phyloP scores from a whole-genome alignment of 2,888 invertebrate species.

The Aspidapion aeneum region DNA sequence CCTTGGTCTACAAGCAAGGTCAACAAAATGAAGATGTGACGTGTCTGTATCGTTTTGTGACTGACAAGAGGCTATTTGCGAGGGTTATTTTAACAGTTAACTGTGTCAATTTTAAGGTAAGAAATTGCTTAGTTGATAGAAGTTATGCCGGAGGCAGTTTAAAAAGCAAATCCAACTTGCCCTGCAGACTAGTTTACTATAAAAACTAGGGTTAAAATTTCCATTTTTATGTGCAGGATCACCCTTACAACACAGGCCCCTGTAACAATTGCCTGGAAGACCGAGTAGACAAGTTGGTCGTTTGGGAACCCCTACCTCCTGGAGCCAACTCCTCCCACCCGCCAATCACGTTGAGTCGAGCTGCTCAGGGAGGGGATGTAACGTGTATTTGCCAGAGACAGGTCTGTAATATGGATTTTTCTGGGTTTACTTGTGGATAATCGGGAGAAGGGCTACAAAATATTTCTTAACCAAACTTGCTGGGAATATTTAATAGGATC shows the following conservation, averaged over 20 bases:
- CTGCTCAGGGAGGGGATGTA: conserved; percentile 64
- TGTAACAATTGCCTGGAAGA: conserved; percentile 86
- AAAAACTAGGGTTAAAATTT: too few species aligned
- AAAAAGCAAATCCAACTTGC: too few species aligned
- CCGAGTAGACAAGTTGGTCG: conserved; percentile 76
- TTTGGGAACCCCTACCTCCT: conserved; percentile 67
- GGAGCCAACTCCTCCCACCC: conserved; percentile 45
- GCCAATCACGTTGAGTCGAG: conserved; percentile 55
- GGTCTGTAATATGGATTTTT: too few species aligned
- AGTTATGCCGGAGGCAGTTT: background rate
- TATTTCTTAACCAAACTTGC: too few species aligned
- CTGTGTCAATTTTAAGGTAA: conserved; percentile 76
- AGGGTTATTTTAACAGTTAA: conserved; percentile 74
- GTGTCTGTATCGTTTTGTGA: conserved; percentile 80
- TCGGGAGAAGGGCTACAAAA: too few species aligned
- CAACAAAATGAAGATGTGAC: conserved; percentile 70
- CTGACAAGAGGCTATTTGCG: conserved; percentile 77
- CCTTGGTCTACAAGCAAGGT: conserved; percentile 78
- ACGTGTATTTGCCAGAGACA: conserved; percentile 71
- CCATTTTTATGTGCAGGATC: conserved; percentile 51
- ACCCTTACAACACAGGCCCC: conserved; percentile 73
- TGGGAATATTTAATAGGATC: too few species aligned
- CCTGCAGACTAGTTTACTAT: too few species aligned
- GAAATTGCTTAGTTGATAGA: conserved; percentile 9
- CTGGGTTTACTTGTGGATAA: too few species aligned